A percentile compares a stretch with the other conserved stretches of the same genome.
Conservation (phyloP, 2,113 vertebrate species). For the Zapus hudsonius region DNA sequence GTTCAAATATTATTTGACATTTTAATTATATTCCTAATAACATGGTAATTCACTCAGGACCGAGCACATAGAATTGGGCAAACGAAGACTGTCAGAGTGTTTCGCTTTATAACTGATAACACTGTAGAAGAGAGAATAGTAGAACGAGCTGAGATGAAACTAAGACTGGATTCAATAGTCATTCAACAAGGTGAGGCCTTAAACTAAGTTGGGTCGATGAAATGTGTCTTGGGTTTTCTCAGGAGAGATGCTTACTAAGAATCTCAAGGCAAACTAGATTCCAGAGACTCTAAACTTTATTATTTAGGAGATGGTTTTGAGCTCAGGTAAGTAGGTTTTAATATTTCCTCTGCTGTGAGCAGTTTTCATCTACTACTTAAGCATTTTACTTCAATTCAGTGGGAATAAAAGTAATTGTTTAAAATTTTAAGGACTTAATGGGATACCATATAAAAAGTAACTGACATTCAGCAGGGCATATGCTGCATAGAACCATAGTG, state of each 20-base stretch:
- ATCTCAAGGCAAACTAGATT: not conserved
- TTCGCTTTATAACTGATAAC: conserved; percentile 98
- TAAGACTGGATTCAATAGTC: conserved; percentile 97
- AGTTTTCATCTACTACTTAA: not conserved
- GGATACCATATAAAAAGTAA: not conserved
- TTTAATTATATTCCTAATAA: conserved; percentile 16
- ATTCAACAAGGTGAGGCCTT: conserved; percentile 94
- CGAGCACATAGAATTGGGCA: conserved; percentile 98
- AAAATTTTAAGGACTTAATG: conserved; percentile 12
- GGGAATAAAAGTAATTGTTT: not conserved
- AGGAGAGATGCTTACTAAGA: not conserved
- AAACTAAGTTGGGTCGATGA: not conserved
- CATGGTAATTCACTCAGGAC: conserved; percentile 86
- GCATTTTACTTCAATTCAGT: not conserved
- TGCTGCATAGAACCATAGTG: not conserved
- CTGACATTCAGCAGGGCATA: not conserved
- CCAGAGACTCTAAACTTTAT: not conserved
- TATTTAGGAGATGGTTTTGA: not conserved
- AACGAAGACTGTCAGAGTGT: conserved; percentile 96
- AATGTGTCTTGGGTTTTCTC: not conserved
- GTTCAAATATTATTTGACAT: not conserved
- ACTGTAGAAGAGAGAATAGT: conserved; percentile 98
- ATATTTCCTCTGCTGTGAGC: not conserved
- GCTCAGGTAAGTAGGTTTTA: not conserved
- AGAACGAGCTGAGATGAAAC: conserved; percentile 98